phyloP scores from a whole-genome alignment of 1,140 invertebrate genomes.

The Lordiphosa mommai region DNA sequence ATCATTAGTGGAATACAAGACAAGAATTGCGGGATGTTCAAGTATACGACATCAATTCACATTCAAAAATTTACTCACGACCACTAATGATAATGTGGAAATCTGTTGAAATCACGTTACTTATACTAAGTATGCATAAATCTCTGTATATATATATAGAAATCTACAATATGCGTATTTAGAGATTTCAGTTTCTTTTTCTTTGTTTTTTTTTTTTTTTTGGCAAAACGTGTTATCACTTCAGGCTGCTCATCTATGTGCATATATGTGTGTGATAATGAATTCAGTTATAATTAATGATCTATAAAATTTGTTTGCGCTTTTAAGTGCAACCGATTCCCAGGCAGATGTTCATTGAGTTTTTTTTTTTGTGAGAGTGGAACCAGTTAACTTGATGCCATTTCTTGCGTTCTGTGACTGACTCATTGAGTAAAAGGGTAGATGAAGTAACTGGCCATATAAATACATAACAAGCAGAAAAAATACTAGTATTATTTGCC shows the following conservation, averaged over 20 bases:
- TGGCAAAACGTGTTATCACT: conserved; percentile 29
- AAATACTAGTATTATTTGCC: too few species aligned
- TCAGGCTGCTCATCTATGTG: background rate
- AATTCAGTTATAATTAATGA: too few species aligned
- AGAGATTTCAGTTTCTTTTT: conserved; percentile 2
- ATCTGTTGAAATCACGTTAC: conserved; percentile 20
- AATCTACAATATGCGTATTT: conserved; percentile 4
- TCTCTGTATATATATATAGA: conserved; percentile 6
- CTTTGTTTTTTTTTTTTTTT: background rate
- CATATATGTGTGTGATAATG: background rate
- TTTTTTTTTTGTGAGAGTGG: too few species aligned
- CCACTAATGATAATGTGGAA: background rate
- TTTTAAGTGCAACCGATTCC: too few species aligned
- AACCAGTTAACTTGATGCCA: too few species aligned
- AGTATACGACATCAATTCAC: background rate
- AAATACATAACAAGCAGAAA: too few species aligned
- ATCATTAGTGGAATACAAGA: conserved; percentile 24
- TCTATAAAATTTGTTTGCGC: too few species aligned
- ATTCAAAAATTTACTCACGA: conserved; percentile 2
- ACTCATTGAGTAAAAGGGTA: too few species aligned
- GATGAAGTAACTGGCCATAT: too few species aligned
- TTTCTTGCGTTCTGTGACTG: too few species aligned
- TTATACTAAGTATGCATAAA: conserved; percentile 1
- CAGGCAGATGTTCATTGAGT: too few species aligned
- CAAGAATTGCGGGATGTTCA: conserved; percentile 12